A percentile compares a stretch with the other conserved stretches of the same genome.
Conservation (phyloP, 2,797 vertebrate species). For the Paratrypauchen microcephalus region DNA sequence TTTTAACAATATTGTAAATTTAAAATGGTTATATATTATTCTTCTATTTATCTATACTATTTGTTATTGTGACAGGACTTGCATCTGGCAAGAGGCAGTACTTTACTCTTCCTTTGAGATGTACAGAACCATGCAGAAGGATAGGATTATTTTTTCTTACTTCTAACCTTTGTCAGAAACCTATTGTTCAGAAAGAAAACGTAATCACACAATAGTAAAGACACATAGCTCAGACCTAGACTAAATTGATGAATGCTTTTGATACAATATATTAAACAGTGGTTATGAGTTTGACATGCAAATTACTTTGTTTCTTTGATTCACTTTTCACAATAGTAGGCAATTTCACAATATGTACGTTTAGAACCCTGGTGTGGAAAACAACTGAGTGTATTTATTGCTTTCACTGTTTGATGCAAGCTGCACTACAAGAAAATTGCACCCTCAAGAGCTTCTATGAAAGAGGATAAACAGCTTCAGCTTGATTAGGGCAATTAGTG, state of each 20-base stretch:
- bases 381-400: conserved; percentile 2
- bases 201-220: neutral
- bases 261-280: neutral
- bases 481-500: conserved; percentile 31
- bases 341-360: neutral
- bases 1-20: too few relatives aligned
- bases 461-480: conserved; percentile 37
- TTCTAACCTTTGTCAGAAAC: too few relatives aligned
- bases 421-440: neutral
- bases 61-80: neutral
- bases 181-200: neutral
- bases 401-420: neutral
- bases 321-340: neutral
- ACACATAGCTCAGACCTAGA: neutral
- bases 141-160: neutral
- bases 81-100: neutral
- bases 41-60: too few relatives aligned
- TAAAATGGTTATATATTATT: too few relatives aligned
- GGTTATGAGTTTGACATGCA: neutral
- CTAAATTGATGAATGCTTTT: neutral
- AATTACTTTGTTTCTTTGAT: neutral
- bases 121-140: neutral
- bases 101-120: neutral
- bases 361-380: neutral
- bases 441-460: conserved; percentile 17